Evolutionary conservation across 2,113 vertebrate genomes (phyloP).

Genomic region (Pheucticus melanocephalus): DNA sequence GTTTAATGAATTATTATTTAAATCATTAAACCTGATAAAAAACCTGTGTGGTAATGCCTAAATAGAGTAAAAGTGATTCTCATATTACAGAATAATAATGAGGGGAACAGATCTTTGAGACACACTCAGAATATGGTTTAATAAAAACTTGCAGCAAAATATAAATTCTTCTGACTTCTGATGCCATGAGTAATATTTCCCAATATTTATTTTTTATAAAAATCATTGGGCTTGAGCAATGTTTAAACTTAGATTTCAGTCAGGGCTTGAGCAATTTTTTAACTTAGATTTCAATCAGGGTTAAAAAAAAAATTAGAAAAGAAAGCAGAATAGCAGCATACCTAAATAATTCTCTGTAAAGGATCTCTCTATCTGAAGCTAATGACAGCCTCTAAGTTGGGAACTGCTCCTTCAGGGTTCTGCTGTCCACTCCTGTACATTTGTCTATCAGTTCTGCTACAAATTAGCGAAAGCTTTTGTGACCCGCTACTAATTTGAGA

Average conservation of each 20-base stretch:
- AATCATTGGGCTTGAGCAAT: neutral
- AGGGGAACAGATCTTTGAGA: neutral
- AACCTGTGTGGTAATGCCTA: neutral
- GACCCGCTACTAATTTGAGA: neutral
- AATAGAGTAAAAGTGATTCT: neutral
- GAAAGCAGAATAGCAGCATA: neutral
- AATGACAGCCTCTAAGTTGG: neutral
- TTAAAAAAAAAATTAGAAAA: neutral
- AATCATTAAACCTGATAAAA: constrained; percentile 4
- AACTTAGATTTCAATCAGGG: neutral
- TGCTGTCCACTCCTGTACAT: neutral
- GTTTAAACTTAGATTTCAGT: neutral
- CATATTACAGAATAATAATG: neutral
- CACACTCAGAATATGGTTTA: neutral
- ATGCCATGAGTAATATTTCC: neutral
- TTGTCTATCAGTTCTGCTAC: neutral
- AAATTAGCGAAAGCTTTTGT: neutral
- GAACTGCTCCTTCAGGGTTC: neutral
- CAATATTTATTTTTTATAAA: neutral
- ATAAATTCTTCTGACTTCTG: neutral
- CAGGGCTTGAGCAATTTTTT: neutral
- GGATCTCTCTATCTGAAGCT: neutral
- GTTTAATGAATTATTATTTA: constrained; percentile 8
- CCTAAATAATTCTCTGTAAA: neutral
- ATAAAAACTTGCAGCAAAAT: neutral